Conservation (phyloP, 2,797 vertebrate genomes). For the Ispidina lecontei region DNA sequence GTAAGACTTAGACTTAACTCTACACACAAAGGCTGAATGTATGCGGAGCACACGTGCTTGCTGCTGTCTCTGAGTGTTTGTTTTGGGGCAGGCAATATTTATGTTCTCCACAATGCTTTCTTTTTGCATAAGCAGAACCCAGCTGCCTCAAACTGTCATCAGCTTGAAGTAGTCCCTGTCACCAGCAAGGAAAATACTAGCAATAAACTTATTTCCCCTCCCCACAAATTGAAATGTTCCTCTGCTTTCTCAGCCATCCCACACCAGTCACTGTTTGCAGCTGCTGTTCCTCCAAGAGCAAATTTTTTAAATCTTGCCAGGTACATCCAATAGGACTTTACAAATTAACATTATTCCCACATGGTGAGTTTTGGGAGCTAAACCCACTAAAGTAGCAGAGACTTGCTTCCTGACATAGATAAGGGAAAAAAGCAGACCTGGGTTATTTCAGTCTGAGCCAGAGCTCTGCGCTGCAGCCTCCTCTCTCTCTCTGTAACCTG, state of each 20-base stretch:
- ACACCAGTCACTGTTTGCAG: background rate
- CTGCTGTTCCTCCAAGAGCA: background rate
- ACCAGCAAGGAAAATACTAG: background rate
- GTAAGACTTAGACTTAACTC: rapidly evolving
- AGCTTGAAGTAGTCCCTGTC: background rate
- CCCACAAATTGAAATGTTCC: background rate
- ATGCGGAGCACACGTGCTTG: rapidly evolving
- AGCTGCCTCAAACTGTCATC: background rate
- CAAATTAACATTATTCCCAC: background rate
- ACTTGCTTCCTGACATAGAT: background rate
- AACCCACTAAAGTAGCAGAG: background rate
- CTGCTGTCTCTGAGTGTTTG: background rate
- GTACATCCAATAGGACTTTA: background rate
- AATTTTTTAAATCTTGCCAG: background rate
- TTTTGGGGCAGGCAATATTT: background rate
- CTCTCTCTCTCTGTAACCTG: rapidly evolving
- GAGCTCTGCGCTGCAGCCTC: background rate
- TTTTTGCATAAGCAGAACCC: background rate
- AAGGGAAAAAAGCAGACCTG: background rate
- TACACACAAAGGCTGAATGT: background rate
- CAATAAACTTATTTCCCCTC: background rate
- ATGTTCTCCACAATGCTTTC: background rate
- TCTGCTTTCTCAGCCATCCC: background rate
- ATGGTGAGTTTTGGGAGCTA: background rate
- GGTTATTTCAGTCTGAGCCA: background rate